These are phyloP conservation scores for Heliothis subflexa DNA, from an alignment of 1,140 invertebrate species.

Conservation along the genomic window DNA sequence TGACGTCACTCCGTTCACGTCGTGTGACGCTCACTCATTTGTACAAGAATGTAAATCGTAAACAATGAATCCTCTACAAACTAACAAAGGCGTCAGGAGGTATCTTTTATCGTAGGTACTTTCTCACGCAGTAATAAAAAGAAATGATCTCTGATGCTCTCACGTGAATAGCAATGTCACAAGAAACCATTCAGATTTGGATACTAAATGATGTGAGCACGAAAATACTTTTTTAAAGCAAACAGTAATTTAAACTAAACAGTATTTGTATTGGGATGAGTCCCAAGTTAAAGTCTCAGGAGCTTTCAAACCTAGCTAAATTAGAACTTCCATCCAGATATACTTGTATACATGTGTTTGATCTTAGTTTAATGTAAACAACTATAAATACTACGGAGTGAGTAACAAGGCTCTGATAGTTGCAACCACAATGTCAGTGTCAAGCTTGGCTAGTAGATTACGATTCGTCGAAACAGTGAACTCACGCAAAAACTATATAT, in stretches of 20 bases:
- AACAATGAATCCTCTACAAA: slow-evolving; percentile 42
- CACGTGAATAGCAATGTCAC: background rate
- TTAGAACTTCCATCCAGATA: background rate
- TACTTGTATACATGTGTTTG: background rate
- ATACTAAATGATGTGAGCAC: too few relatives aligned
- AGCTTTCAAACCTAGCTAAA: too few relatives aligned
- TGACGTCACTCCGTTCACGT: slow-evolving; percentile 47
- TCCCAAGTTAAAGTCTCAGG: too few relatives aligned
- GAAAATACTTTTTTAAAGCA: too few relatives aligned
- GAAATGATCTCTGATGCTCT: background rate
- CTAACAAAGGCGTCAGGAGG: background rate
- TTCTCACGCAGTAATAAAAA: slow-evolving; percentile 10
- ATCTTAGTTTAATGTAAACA: slow-evolving; percentile 14
- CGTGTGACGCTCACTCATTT: slow-evolving; percentile 42
- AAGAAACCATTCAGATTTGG: too few relatives aligned
- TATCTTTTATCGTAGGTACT: slow-evolving; percentile 12
- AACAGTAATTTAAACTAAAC: too few relatives aligned
- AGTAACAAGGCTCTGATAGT: slow-evolving; percentile 34
- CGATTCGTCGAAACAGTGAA: slow-evolving; percentile 45
- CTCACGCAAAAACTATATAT: slow-evolving; percentile 63
- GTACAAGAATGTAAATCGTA: slow-evolving; percentile 52
- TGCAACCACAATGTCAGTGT: slow-evolving; percentile 49
- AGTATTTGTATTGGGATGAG: too few relatives aligned
- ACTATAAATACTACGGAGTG: slow-evolving; percentile 24
- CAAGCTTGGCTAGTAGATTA: slow-evolving; percentile 38